Base-by-base conservation (phyloP, 2,113 vertebrate genomes). In the Bambusicola thoracicus region DNA sequence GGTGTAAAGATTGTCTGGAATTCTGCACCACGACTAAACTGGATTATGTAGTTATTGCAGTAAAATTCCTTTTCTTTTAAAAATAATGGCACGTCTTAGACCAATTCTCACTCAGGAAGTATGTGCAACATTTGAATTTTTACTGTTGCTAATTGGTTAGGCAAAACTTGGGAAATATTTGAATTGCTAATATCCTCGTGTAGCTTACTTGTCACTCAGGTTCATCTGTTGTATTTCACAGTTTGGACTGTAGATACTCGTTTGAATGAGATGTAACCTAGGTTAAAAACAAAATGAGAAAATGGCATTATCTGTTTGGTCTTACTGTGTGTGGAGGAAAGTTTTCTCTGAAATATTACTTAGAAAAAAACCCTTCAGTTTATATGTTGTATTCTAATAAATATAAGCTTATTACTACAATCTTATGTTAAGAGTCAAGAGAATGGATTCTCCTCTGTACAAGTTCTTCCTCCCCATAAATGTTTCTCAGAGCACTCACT, bases 201-300 rank as follows among this genome's bases (percentile, higher is more conserved):
- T 44, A 73, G 43, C 30, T 81, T 91, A 89, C 49, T 87, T 94
- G 91, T 85, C 40, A 24, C 74, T 88, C 44, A 41, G 56, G 88
- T 92, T 93, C 84, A 66, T 83, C 58, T 68, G 29, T 68, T 84
- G 11, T 75, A 61, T 89, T 66, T 61, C 29, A n/a, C 66, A 30
- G 21, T 87, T 90, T 92, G 36, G 36, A 72, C 38, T 69, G 29
- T 36, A 67, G 75, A 66, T 69, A 12, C 18, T 76, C 34, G 5
- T 88, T 82, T 63, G 68, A 83, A 63, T 81, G 62, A 85, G 43
- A 73, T 89, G 46, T 20, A 78, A 44, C 56, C 30, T 68, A 62
- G 87, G 59, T 32, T 77, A 77, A 25, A 29, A 29, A 53, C 22
- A 11, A 79, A 63, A 88, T 69, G 11, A 11, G 81, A 74, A 83